phyloP scores from a whole-genome alignment of 2,797 vertebrate species.

The Malurus splendens region DNA sequence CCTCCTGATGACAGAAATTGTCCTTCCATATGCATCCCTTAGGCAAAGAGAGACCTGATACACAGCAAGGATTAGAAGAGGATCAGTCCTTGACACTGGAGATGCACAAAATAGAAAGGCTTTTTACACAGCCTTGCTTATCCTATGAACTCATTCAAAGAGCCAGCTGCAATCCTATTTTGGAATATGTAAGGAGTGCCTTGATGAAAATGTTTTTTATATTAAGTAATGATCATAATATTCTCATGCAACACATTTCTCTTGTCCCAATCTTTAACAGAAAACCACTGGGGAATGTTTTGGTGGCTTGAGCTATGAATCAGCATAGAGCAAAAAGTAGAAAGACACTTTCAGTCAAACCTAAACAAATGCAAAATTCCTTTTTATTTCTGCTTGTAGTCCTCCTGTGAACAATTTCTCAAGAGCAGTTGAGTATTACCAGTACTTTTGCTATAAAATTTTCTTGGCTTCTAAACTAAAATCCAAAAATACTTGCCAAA shows the following conservation, averaged over 20 bases:
- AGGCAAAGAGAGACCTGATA: neutral
- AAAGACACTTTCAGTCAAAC: neutral
- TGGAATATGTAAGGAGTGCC: neutral
- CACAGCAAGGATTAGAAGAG: neutral
- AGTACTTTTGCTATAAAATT: neutral
- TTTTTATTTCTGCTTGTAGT: neutral
- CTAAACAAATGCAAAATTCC: neutral
- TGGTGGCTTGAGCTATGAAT: neutral
- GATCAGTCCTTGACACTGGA: neutral
- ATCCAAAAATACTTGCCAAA: neutral
- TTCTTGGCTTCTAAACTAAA: neutral
- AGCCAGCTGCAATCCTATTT: neutral
- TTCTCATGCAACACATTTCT: neutral
- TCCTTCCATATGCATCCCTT: neutral
- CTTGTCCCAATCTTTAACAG: neutral
- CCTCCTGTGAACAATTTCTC: neutral
- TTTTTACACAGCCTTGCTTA: neutral
- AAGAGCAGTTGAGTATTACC: neutral
- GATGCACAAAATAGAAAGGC: neutral
- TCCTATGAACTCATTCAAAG: neutral
- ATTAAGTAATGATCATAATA: neutral
- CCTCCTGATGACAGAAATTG: neutral
- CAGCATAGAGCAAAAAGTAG: neutral
- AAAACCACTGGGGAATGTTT: neutral
- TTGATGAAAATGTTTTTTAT: neutral